These are phyloP conservation scores for Leptatherina wallacei DNA, from an alignment of 2,797 vertebrate species.

Conservation along the genomic window DNA sequence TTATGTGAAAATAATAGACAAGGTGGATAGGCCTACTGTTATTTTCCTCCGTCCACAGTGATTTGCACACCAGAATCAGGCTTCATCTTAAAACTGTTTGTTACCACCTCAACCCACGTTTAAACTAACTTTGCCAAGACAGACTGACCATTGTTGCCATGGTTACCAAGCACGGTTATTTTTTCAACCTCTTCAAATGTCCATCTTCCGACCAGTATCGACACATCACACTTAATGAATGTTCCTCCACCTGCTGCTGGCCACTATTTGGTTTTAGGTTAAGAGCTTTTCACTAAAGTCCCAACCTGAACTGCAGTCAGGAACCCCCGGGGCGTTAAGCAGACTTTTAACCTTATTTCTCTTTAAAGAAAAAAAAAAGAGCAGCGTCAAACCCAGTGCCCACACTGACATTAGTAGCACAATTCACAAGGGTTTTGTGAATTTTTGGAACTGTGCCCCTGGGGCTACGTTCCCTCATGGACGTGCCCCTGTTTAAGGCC, in stretches of 20 bases:
- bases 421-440: too few relatives aligned
- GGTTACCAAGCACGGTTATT: not conserved
- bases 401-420: not conserved
- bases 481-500: too few relatives aligned
- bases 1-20: not conserved
- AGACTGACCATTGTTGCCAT: not conserved
- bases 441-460: too few relatives aligned
- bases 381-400: too few relatives aligned
- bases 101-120: not conserved
- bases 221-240: not conserved
- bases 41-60: not conserved
- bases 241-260: not conserved
- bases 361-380: not conserved
- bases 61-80: not conserved
- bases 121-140: too few relatives aligned
- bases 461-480: too few relatives aligned
- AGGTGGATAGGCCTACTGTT: not conserved
- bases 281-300: not conserved
- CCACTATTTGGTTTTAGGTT: not conserved
- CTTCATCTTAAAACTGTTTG: not conserved
- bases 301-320: not conserved
- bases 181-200: not conserved
- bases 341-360: not conserved
- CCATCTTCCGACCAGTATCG: not conserved
- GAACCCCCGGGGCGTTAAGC: not conserved